Percentiles rank a stretch among this genome's conserved stretches.
phyloP scores from a whole-genome alignment of 2,888 invertebrate species.

The Lamellibrachia satsuma region DNA sequence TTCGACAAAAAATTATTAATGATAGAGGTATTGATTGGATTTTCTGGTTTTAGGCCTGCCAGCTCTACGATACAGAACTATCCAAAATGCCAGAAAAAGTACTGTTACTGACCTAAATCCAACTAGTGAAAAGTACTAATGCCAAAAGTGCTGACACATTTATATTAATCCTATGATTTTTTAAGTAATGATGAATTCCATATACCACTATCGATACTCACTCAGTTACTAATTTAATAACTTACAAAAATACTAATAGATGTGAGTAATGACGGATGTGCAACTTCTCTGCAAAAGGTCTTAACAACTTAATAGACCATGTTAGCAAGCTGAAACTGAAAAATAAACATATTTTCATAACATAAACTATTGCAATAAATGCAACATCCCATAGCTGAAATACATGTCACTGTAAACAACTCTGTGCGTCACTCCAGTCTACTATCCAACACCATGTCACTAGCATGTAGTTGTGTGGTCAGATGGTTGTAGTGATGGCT shows the following conservation, averaged over 20 bases:
- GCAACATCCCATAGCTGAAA: background rate
- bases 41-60: background rate
- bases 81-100: background rate
- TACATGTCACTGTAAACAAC: background rate
- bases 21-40: background rate
- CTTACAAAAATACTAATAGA: background rate
- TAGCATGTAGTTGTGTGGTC: no score
- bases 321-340: background rate
- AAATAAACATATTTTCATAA: background rate
- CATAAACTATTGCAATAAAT: background rate
- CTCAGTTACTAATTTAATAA: background rate
- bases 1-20: constrained; percentile 17
- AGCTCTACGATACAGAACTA: background rate
- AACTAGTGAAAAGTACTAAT: background rate
- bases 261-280: background rate
- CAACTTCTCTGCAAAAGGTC: background rate
- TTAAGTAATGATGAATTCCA: background rate
- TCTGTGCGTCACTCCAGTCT: background rate
- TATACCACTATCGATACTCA: background rate
- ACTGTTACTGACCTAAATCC: background rate
- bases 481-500: no score
- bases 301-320: constrained; percentile 4
- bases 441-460: background rate
- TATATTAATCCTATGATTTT: background rate
- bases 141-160: background rate